Evolutionary conservation across 2,888 invertebrate genomes (phyloP).

Genomic region (Pseudococcus jackbeardsleyi): DNA sequence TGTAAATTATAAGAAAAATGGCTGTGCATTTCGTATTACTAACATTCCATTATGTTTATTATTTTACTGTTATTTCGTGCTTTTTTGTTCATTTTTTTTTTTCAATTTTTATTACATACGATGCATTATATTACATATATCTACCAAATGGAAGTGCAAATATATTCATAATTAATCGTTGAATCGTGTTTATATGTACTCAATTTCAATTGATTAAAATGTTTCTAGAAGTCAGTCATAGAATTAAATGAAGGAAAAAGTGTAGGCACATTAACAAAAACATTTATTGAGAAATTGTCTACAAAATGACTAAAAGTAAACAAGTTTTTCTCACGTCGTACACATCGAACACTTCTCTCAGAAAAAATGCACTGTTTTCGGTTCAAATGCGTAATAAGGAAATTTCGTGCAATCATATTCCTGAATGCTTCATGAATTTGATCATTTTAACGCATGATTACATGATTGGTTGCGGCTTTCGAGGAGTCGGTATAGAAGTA

Average conservation of each 20-base stretch:
- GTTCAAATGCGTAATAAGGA: not conserved
- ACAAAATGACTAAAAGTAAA: not conserved
- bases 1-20: conserved; percentile 30
- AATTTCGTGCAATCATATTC: not conserved
- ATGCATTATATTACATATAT: not conserved
- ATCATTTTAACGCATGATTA: not conserved
- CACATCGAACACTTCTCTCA: not conserved
- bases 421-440: not conserved
- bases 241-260: not conserved
- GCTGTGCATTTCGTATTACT: conserved; percentile 52
- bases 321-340: not conserved
- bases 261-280: not conserved
- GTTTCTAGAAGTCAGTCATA: not conserved
- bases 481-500: conserved; percentile 25
- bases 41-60: conserved; percentile 31
- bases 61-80: conserved; percentile 26
- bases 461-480: not conserved
- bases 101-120: not conserved
- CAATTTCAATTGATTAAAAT: no score
- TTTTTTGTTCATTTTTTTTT: conserved; percentile 41
- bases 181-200: not conserved
- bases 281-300: not conserved
- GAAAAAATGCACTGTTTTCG: not conserved
- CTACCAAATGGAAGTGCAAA: conserved; percentile 37
- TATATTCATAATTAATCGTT: conserved; percentile 19